Evolutionary conservation across 2,888 invertebrate species (phyloP), one percentile per base, ranked within the genome.

Genomic region (Platypus cylindrus): DNA sequence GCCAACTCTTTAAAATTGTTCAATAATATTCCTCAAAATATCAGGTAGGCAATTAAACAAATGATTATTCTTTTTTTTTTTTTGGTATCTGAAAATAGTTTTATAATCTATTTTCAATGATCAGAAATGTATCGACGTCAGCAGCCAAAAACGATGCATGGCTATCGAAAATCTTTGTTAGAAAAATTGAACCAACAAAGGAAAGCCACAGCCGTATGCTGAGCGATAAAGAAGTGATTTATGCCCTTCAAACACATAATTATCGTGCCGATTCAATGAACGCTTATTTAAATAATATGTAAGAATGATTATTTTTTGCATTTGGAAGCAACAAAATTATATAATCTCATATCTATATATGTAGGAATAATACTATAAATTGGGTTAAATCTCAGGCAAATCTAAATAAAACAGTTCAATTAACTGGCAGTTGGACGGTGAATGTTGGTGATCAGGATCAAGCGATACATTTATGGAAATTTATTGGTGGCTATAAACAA

Each of bases 371-470:
- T 45, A 76, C 76, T 32, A 75, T 79, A n/a, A 72, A 79, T 47
- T 70, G 86, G 54, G 74, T 90, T 38, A 73, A 80, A 51, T 73
- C 78, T 3, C 75, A 76, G 47, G 77, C 77, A 50, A 63, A 81
- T 22, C 64, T 90, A 15, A 45, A 46, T 3, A 45, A 54, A 18
- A 80, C 82, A 32, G 81, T 83, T 51, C 83, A 91, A 56, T 66
- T 97, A 48, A 81, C 93, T 16, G 97, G 87, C 35, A 95, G 95
- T 52, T 98, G 94, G 90, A 85, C 83, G 0, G 95, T 95, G 2
- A 81, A 83, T 34, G 87, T 90, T 23, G 98, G 98, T 20, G 95
- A 97, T 56, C 83, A 95, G 68, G 97, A 98, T 67, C 97, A 98
- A 65, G 90, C 82, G 12, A 67, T 98, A 40, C 95, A 98, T 62